phyloP scores from a whole-genome alignment of 1,140 invertebrate genomes.

The Drosophila ohnishii region DNA sequence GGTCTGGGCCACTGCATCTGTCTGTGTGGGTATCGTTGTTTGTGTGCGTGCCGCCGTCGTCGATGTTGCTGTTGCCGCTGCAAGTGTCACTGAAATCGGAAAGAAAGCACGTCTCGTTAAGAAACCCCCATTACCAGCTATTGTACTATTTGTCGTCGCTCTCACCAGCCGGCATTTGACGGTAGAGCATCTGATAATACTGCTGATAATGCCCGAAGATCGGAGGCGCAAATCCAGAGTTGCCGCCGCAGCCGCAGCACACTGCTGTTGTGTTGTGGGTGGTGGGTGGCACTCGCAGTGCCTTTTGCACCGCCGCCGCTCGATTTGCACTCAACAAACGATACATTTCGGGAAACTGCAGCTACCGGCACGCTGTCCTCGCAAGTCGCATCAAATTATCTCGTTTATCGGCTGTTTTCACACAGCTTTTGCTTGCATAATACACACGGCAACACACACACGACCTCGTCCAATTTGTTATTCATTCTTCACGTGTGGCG shows the following conservation, averaged over 20 bases:
- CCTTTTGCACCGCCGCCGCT: slow-evolving; percentile 50
- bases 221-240: slow-evolving; percentile 34
- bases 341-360: slow-evolving; percentile 58
- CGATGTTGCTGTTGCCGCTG: slow-evolving; percentile 28
- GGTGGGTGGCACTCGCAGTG: slow-evolving; percentile 48
- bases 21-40: slow-evolving; percentile 67
- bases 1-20: slow-evolving; percentile 46
- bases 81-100: slow-evolving; percentile 1
- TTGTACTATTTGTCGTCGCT: too few species aligned
- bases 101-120: slow-evolving; percentile 13
- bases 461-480: slow-evolving; percentile 22
- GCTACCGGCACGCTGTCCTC: slow-evolving; percentile 22
- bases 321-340: slow-evolving; percentile 60
- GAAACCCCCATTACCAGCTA: not conserved
- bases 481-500: slow-evolving; percentile 41
- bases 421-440: slow-evolving; percentile 54
- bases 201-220: slow-evolving; percentile 70
- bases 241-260: slow-evolving; percentile 43
- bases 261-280: slow-evolving; percentile 42
- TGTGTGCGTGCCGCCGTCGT: slow-evolving; percentile 40
- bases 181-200: slow-evolving; percentile 76
- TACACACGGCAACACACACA: slow-evolving; percentile 28
- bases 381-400: slow-evolving; percentile 14
- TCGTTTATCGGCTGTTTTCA: slow-evolving; percentile 34
- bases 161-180: slow-evolving; percentile 65